Percentiles rank a stretch among this genome's conserved stretches.
Evolutionary conservation across 2,113 vertebrate species (phyloP).

Genomic region (Clarias batrachus): DNA sequence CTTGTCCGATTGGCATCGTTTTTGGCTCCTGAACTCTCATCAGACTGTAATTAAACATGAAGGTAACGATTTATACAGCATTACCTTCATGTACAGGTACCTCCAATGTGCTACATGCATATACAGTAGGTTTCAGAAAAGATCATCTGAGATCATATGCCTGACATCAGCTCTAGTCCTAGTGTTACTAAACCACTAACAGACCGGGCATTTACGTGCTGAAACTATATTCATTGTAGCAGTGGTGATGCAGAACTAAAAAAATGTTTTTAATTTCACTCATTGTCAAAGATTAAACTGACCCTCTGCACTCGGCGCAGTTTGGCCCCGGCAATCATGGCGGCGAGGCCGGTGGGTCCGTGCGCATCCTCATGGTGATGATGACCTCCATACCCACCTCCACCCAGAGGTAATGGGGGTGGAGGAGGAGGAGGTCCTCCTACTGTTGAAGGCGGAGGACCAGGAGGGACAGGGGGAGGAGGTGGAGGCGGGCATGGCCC

Average conservation of each 20-base stretch:
- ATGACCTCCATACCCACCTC: constrained; percentile 62
- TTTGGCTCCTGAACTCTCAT: constrained; percentile 84
- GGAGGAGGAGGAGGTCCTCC: constrained; percentile 80
- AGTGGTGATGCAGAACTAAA: background rate
- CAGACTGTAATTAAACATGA: constrained; percentile 71
- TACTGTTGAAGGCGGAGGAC: constrained; percentile 81
- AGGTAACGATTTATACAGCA: background rate
- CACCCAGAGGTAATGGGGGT: constrained; percentile 77
- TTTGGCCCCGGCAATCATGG: constrained; percentile 96
- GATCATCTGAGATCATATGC: background rate
- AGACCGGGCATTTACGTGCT: background rate
- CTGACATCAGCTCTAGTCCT: background rate
- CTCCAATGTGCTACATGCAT: background rate
- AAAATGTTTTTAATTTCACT: background rate
- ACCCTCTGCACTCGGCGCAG: constrained; percentile 92
- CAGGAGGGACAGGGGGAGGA: constrained; percentile 81
- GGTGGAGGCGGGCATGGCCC: constrained; percentile 84
- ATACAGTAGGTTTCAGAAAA: background rate
- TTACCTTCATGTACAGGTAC: background rate
- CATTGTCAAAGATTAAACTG: constrained; percentile 55
- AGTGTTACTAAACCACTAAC: background rate
- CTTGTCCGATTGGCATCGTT: constrained; percentile 91
- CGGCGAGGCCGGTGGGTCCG: constrained; percentile 82
- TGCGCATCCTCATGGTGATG: constrained; percentile 77
- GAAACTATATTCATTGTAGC: background rate